A percentile compares a stretch with the other conserved stretches of the same genome.
phyloP scores from a whole-genome alignment of 2,888 invertebrate genomes.

The Morpho achilles region DNA sequence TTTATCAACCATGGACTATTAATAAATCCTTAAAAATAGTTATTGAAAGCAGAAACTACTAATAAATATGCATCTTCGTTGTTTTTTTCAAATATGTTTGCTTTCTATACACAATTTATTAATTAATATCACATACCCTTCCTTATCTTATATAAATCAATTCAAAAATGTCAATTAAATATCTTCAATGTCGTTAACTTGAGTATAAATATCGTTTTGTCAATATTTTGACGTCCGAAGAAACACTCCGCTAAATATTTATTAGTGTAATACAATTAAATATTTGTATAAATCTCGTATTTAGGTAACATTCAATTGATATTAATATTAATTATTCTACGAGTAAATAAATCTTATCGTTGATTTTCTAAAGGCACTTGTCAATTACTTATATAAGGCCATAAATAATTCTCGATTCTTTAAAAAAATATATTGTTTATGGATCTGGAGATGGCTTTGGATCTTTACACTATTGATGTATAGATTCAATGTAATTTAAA shows the following conservation, averaged over 20 bases:
- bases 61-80: too few relatives aligned
- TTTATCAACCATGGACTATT: too few relatives aligned
- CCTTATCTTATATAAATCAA: background rate
- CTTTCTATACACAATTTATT: too few relatives aligned
- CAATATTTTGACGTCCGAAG: constrained; percentile 39
- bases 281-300: constrained; percentile 28
- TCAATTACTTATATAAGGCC: constrained; percentile 23
- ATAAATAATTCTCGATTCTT: constrained; percentile 11
- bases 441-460: background rate
- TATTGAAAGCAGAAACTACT: too few relatives aligned
- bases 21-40: too few relatives aligned
- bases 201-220: constrained; percentile 18
- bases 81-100: too few relatives aligned
- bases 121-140: constrained; percentile 5
- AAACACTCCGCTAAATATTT: constrained; percentile 25
- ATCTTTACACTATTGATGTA: too few relatives aligned
- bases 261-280: constrained; percentile 11
- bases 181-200: constrained; percentile 6
- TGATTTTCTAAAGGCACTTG: constrained; percentile 35
- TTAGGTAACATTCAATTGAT: constrained; percentile 33
- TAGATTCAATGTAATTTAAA: too few relatives aligned
- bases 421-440: constrained; percentile 1
- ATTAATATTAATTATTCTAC: constrained; percentile 29
- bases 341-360: constrained; percentile 30
- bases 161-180: constrained; percentile 1